Evolutionary conservation across 1,140 invertebrate genomes (phyloP), one percentile per base, ranked within the genome.

Genomic region (Drosophila ercepeae): DNA sequence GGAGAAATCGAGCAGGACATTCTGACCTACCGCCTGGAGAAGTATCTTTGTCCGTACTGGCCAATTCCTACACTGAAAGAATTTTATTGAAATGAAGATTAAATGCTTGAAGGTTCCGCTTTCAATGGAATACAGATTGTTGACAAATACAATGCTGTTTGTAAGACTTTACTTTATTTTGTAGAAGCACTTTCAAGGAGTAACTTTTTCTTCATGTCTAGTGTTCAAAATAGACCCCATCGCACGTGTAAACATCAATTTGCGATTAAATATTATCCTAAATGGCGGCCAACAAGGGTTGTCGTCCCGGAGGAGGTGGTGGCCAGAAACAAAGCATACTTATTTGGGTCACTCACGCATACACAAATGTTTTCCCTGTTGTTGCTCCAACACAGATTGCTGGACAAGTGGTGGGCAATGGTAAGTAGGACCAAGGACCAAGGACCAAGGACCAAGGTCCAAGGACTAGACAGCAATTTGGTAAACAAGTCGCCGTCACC

Each of bases 221-320:
- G 23, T 8, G 1, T 29, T 46, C 25, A 32, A 36, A 54, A 36
- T 45, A 34, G 42, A 53, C 36, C 46, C 29, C 14, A 27, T 41
- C 69, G 49, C 53, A 53, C 50, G 69, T 63, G 69, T 73, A 74
- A 75, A 75, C 70, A 75, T 74, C 71, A 67, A 67, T 75, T 75
- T 75, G 71, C 71, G 70, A 75, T 75, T 74, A 74, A 75, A 74
- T 75, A 74, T 65, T 75, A 74, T 74, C 27, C 46, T 36, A 74
- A 72, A 44, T 60, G 70, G 70, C 36, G 29, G 8, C 29, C 51
- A 23, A 51, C 14, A 23, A 36, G 49, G 18, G 19, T 13, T 44
- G 3, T 16, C 34, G 4, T 9, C 34, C 36, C 51, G 29, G 29
- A 25, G 25, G 29, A 42, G 42, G 25, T 13, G 13, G 18, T 23